Evolutionary conservation across 2,797 vertebrate genomes (phyloP).

Genomic region (Leptoclinus maculatus): DNA sequence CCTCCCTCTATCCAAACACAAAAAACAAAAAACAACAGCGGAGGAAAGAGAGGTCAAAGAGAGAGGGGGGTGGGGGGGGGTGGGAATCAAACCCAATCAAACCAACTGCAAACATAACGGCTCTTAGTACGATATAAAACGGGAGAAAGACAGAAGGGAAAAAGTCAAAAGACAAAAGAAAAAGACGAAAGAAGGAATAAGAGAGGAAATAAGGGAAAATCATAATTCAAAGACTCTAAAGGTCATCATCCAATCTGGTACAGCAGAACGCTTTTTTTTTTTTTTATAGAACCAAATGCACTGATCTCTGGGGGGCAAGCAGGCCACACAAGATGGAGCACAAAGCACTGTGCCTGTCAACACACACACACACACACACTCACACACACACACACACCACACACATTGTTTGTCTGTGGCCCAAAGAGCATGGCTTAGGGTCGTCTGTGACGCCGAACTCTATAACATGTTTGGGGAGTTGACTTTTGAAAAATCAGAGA

Average conservation of each 20-base stretch:
- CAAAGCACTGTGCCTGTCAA: slow-evolving; percentile 62
- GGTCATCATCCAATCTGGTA: slow-evolving; percentile 90
- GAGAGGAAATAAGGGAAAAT: slow-evolving; percentile 64
- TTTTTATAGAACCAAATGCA: slow-evolving; percentile 84
- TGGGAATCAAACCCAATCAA: slow-evolving; percentile 45
- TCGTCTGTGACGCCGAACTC: slow-evolving; percentile 3
- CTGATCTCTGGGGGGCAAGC: slow-evolving; percentile 77
- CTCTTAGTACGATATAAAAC: slow-evolving; percentile 28
- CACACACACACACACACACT: slow-evolving; percentile 47
- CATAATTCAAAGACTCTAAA: slow-evolving; percentile 73
- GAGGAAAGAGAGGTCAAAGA: slow-evolving; percentile 29
- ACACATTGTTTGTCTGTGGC: neutral
- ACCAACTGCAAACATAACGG: slow-evolving; percentile 40
- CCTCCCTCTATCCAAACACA: slow-evolving; percentile 40
- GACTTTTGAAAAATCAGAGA: neutral
- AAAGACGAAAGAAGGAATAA: slow-evolving; percentile 10
- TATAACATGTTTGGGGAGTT: neutral
- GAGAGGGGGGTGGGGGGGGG: neutral
- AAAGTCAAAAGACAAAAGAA: slow-evolving; percentile 4
- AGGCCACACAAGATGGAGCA: slow-evolving; percentile 72
- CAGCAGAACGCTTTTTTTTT: slow-evolving; percentile 65
- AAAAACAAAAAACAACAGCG: slow-evolving; percentile 42
- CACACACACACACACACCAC: slow-evolving; percentile 36
- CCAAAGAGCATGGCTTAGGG: slow-evolving; percentile 31
- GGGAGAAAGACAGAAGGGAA: slow-evolving; percentile 38